phyloP scores from a whole-genome alignment of 2,113 vertebrate species.

The Pollimyrus isidori region DNA sequence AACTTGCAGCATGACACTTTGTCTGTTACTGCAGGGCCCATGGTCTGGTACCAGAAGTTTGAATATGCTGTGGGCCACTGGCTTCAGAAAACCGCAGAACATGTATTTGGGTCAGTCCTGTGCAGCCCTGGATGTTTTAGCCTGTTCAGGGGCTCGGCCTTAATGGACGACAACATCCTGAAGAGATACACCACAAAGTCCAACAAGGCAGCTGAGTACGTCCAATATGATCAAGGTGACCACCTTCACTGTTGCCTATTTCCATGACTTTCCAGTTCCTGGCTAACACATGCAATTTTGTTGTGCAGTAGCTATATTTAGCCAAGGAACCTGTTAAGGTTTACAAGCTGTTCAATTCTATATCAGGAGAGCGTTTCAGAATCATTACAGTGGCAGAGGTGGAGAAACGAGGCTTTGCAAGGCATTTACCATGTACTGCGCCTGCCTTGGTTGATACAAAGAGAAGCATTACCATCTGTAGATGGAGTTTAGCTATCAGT shows the following conservation, averaged over 20 bases:
- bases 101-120: slow-evolving; percentile 68
- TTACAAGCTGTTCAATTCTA: not conserved
- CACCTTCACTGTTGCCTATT: not conserved
- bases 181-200: slow-evolving; percentile 67
- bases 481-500: not conserved
- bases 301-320: not conserved
- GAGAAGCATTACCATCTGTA: not conserved
- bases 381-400: not conserved
- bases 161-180: slow-evolving; percentile 70
- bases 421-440: not conserved
- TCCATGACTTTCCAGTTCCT: not conserved
- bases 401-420: not conserved
- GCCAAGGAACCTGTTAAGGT: not conserved
- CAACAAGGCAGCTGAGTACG: slow-evolving; percentile 55
- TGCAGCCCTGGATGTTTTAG: slow-evolving; percentile 75
- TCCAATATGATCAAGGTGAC: slow-evolving; percentile 71
- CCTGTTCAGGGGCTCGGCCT: slow-evolving; percentile 62
- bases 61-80: slow-evolving; percentile 73
- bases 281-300: not conserved
- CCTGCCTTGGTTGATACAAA: not conserved
- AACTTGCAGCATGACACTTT: not conserved
- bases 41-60: slow-evolving; percentile 79
- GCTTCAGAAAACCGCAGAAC: slow-evolving; percentile 72
- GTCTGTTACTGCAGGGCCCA: slow-evolving; percentile 51
- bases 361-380: not conserved